Conservation (phyloP, 2,797 vertebrate genomes). For the Gastrophryne carolinensis region DNA sequence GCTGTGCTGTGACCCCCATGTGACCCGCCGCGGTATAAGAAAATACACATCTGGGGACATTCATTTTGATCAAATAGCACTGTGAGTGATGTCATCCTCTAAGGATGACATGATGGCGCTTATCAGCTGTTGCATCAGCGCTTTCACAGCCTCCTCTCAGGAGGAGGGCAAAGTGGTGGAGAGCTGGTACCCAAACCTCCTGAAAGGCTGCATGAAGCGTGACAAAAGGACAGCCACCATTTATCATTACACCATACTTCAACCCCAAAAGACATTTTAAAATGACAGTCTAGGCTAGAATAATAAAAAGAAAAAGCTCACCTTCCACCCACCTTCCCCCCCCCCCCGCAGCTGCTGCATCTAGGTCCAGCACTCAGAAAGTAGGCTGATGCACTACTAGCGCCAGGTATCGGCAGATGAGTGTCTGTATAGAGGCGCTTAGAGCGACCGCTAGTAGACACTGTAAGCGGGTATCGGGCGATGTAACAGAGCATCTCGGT, state of each 20-base stretch:
- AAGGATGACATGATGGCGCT: not conserved
- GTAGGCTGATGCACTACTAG: no score
- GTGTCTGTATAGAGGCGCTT: no score
- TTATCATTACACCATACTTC: constrained; percentile 1
- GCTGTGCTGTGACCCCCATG: constrained; percentile 29
- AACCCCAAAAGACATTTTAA: no score
- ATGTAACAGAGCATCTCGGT: no score
- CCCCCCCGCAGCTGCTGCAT: no score
- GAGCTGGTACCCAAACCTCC: not conserved
- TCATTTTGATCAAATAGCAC: constrained; percentile 20
- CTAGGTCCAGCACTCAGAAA: no score
- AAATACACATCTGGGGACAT: not conserved
- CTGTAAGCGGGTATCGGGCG: no score
- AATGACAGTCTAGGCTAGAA: no score
- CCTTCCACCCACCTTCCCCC: no score
- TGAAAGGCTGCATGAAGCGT: constrained; percentile 1
- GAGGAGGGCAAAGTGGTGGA: not conserved
- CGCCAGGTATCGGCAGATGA: no score
- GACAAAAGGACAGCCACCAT: not conserved
- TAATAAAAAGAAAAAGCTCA: no score
- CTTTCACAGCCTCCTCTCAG: not conserved
- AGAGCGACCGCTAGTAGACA: no score
- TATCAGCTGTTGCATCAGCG: constrained; percentile 19
- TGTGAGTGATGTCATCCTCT: not conserved
- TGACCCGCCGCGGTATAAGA: constrained; percentile 21